A percentile compares a stretch with the other conserved stretches of the same genome.
These are phyloP conservation scores for Julus scandinavius DNA, from an alignment of 2,888 invertebrate species.

Conservation along the genomic window DNA sequence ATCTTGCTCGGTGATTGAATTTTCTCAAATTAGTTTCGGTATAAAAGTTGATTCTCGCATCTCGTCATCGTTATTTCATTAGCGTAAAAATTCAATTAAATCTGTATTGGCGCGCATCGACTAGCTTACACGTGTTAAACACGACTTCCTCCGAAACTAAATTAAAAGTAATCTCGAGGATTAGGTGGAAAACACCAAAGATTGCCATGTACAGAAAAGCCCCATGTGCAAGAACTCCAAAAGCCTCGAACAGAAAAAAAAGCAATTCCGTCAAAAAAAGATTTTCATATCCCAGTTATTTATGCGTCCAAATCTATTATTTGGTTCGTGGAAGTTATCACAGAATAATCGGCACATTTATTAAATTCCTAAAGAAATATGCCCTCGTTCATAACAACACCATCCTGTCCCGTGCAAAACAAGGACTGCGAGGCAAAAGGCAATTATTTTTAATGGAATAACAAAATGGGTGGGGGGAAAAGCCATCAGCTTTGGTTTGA, in stretches of 20 bases:
- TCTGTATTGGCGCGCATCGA: neutral
- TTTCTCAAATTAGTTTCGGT: slow-evolving; percentile 9
- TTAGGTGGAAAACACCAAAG: slow-evolving; percentile 43
- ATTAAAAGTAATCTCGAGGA: slow-evolving; percentile 19
- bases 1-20: slow-evolving; percentile 22
- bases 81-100: slow-evolving; percentile 44
- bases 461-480: neutral
- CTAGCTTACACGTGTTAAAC: slow-evolving; percentile 41
- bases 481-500: neutral
- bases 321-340: slow-evolving; percentile 22
- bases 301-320: slow-evolving; percentile 33
- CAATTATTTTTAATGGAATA: slow-evolving; percentile 45
- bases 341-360: slow-evolving; percentile 40
- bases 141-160: slow-evolving; percentile 7
- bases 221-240: neutral
- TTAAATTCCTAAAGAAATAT: slow-evolving; percentile 34
- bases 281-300: slow-evolving; percentile 46
- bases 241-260: neutral
- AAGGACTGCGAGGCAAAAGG: neutral
- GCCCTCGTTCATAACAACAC: neutral
- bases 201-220: neutral
- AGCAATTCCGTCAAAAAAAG: neutral
- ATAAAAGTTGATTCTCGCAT: neutral
- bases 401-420: neutral
- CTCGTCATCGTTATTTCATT: slow-evolving; percentile 43